Conservation (phyloP, 1,140 invertebrate genomes). For the Venturia canescens region DNA sequence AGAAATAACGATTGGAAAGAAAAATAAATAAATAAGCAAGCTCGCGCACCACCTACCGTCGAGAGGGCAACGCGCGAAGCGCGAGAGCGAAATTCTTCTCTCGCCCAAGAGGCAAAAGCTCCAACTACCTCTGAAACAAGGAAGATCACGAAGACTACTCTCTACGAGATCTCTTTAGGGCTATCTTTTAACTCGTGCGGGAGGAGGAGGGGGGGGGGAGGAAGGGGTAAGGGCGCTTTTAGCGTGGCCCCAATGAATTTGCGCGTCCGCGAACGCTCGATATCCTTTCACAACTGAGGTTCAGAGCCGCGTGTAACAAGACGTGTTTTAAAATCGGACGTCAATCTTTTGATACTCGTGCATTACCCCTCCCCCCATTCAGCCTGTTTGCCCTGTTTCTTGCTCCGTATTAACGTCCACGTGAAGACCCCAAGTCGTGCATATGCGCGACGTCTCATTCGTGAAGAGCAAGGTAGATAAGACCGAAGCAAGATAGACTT, state of each 20-base stretch:
- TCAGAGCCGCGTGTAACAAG: conserved; percentile 58
- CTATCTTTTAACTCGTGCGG: conserved; percentile 32
- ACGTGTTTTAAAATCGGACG: conserved; percentile 52
- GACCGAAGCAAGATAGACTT: conserved; percentile 18
- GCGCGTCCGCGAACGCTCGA: conserved; percentile 66
- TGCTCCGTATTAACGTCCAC: neutral
- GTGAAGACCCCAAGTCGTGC: conserved; percentile 27
- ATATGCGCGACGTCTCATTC: neutral
- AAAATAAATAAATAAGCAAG: neutral
- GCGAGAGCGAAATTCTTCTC: neutral
- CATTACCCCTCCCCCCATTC: conserved; percentile 23
- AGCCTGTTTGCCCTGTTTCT: neutral
- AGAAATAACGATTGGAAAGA: too few relatives aligned
- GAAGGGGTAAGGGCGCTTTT: conserved; percentile 19
- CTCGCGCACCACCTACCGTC: conserved; percentile 15
- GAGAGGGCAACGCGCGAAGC: conserved; percentile 28
- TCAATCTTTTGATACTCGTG: conserved; percentile 58
- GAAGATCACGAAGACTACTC: conserved; percentile 42
- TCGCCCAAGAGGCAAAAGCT: conserved; percentile 29
- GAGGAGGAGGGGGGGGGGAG: neutral
- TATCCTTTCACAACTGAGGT: conserved; percentile 66
- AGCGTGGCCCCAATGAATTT: conserved; percentile 53
- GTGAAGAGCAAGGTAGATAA: conserved; percentile 32
- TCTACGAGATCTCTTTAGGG: conserved; percentile 32
- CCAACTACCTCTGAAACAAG: conserved; percentile 15